Base-by-base conservation (phyloP, 2,888 invertebrate genomes). In the Smittia sp. region DNA sequence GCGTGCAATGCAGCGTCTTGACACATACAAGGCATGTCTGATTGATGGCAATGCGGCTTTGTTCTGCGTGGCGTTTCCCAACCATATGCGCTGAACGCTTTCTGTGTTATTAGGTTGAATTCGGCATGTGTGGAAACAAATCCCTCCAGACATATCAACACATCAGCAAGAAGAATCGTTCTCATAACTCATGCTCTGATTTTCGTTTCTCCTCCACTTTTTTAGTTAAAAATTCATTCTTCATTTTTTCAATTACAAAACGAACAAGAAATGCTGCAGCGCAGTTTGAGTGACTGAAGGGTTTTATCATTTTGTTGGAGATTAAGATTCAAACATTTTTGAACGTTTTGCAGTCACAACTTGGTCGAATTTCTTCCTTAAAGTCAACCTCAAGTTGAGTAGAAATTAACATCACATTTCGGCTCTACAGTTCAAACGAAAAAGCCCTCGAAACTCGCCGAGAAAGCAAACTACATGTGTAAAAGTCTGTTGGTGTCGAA, bases 91-190 rank as follows among this genome's bases (percentile, higher is more conserved):
- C 41, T 6, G 20, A 41, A 24, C 1, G 18, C 62, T 66, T 62
- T 62, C 62, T 72, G 72, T 72, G 72, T 62, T 72, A 72, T 72
- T 72, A 22, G 72, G 72, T 72, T 63, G 63, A 63, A 15, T 70
- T 22, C 22, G 6, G 24, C 69, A 72, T 72, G 62, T 72, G 63
- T 6, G n/a, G 25, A 63, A 63, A 63, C 7, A 13, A 25, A 22
- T 58, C 58, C 22, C 58, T 63, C 63, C 27, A 9, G 46, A 70
- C 46, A 70, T 54, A 58, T 58, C 58, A 58, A 70, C 54, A 70
- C 27, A 11, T 38, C 24, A 66, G 66, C 7, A 54, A 22, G 22
- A 58, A 58, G 22, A 58, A 52, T 52, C 15, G 52, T 27, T 20
- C 58, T 70, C 38, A 69, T 69, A 69, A 69, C 15, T 69, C 69